A percentile compares a stretch with the other conserved stretches of the same genome.
These are phyloP conservation scores for Todiramphus chloris DNA, from an alignment of 2,113 vertebrate genomes.

Conservation along the genomic window DNA sequence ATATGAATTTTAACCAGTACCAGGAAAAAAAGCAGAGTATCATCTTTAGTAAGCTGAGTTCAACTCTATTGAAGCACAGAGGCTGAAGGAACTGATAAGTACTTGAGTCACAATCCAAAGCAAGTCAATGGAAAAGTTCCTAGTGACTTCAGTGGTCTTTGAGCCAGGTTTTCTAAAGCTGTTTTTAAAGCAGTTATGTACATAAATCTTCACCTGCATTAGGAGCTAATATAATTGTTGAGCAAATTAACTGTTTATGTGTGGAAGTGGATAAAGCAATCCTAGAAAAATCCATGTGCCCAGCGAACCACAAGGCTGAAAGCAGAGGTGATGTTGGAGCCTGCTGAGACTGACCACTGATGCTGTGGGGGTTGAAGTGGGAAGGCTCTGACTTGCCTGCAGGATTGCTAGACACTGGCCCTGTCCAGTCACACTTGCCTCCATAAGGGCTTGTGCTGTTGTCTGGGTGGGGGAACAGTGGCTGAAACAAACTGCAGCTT, in stretches of 20 bases:
- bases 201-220: neutral
- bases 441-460: neutral
- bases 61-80: neutral
- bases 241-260: neutral
- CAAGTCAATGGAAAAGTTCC: neutral
- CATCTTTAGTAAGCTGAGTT: neutral
- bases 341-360: neutral
- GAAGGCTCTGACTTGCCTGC: neutral
- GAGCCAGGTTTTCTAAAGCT: neutral
- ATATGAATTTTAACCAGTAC: constrained; percentile 26
- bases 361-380: neutral
- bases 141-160: neutral
- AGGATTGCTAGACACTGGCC: neutral
- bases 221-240: neutral
- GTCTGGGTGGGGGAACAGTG: neutral
- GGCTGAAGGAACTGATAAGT: neutral
- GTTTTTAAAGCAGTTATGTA: neutral
- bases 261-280: neutral
- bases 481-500: neutral
- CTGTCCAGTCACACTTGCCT: rapidly evolving
- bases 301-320: neutral
- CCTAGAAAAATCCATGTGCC: neutral
- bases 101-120: neutral
- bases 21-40: neutral
- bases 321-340: neutral